Evolutionary conservation across 2,113 vertebrate species (phyloP), one percentile per base, ranked within the genome.

Genomic region (Pao palembangensis): DNA sequence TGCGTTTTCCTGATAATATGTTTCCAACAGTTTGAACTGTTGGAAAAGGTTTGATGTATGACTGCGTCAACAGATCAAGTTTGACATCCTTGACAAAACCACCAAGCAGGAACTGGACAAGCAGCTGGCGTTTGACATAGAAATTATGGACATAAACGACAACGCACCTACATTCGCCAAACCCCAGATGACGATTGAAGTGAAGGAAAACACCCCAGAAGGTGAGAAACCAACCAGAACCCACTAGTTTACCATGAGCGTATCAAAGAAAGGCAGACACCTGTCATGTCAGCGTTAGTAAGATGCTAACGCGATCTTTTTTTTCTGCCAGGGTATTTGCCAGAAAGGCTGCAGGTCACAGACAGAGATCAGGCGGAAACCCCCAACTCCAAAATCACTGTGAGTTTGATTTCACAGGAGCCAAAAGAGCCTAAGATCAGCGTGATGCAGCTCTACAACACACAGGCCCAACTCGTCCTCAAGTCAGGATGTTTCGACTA

Each of bases 131-230:
- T 92, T 96, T 87, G 86, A 83, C 11, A 67, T 95, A 3, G 81
- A 79, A 3, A 50, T 95, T 64, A 58, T 60, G 4, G 94, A 95
- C 51, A 66, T 90, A 55, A 96, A 95, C 61, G 93, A 94, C 71
- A 94, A 94, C 0, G 4, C 79, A 0, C 93, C 93, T 0, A 6
- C 0, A 10, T 94, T 95, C 72, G 2, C 0, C 8, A 10, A 11
- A 38, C 34, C 34, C 8, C 34, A 38, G 8, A 5, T 31, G 28
- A 38, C 8, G 25, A 4, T 28, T 28, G 25, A 28, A 28, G 25
- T 28, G 25, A 73, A 53, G 1, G 92, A 94, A 82, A 89, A 63
- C 42, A 2, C 0, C 0, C 0, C 0, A 13, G 64, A 61, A 25
- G 76, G 91, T 91, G 18, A 73, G 78, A 43, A 25, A 31, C 0